Base-by-base conservation (phyloP, 2,888 invertebrate genomes). In the Pantelozetes paolii region DNA sequence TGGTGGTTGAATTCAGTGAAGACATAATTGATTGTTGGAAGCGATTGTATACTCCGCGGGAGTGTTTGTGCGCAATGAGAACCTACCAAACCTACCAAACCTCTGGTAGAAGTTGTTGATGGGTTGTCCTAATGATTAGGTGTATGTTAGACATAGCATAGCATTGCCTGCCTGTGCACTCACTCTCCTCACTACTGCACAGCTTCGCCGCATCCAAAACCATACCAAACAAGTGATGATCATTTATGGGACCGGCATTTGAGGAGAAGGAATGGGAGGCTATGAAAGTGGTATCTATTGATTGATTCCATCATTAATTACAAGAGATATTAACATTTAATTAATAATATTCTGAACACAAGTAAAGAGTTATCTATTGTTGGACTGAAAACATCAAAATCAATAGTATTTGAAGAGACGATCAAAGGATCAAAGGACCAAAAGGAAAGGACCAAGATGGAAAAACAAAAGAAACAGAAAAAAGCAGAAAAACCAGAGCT, bases 401-500 rank as follows among this genome's bases (percentile, higher is more conserved):
- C n/a, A n/a, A n/a, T n/a, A n/a, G n/a, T n/a, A n/a, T n/a, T n/a
- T n/a, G n/a, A n/a, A n/a, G n/a, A n/a, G n/a, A n/a, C n/a, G n/a
- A n/a, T n/a, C n/a, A n/a, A n/a, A n/a, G n/a, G n/a, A n/a, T n/a
- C n/a, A n/a, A n/a, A n/a, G n/a, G n/a, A n/a, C n/a, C n/a, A n/a
- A n/a, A n/a, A n/a, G n/a, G n/a, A n/a, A n/a, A n/a, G n/a, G n/a
- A n/a, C n/a, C n/a, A n/a, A n/a, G n/a, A 45, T 45, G 45, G 45
- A 54, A 9, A 54, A 54, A 11, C 2, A 9, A 32, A 62, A 32
- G 62, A 62, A 62, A 15, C 18, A 54, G 9, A 71, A 71, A 54
- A 54, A 72, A 30, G 36, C 20, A 5, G 74, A 40, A 3, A 72
- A 73, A 72, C 73, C 26, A 13, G 42, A 75, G n/a, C 28, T 75